Evolutionary conservation across 2,113 vertebrate genomes (phyloP).

Genomic region (Emydura subglobosa): DNA sequence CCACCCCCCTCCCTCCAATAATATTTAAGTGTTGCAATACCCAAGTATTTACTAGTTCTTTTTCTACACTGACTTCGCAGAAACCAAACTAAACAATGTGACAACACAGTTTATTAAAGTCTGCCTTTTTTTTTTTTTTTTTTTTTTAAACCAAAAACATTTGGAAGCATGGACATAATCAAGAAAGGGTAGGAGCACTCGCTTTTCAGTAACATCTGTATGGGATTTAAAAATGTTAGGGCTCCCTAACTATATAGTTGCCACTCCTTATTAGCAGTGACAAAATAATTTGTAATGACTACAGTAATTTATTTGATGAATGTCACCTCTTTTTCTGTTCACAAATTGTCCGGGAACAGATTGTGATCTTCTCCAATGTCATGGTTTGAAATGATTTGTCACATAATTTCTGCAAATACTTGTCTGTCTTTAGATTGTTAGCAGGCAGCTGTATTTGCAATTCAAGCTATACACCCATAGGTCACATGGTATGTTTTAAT

Average conservation of each 20-base stretch:
- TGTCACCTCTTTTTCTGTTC: background rate
- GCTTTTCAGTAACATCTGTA: background rate
- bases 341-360: background rate
- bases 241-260: background rate
- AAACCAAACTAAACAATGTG: fast-evolving
- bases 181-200: background rate
- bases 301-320: background rate
- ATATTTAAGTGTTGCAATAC: background rate
- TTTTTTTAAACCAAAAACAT: too few relatives aligned
- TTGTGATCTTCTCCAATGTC: background rate
- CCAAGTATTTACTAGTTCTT: background rate
- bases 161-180: background rate
- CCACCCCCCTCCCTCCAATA: background rate
- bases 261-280: background rate
- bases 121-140: too few relatives aligned
- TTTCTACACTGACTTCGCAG: background rate
- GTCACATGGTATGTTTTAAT: background rate
- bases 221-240: background rate
- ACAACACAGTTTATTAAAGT: background rate
- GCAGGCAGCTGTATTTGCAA: background rate
- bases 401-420: background rate
- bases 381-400: background rate
- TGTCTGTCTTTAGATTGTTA: background rate
- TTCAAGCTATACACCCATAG: background rate
- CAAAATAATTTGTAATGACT: background rate